Evolutionary conservation across 2,888 invertebrate genomes (phyloP).

Genomic region (Drosophila diplacantha): DNA sequence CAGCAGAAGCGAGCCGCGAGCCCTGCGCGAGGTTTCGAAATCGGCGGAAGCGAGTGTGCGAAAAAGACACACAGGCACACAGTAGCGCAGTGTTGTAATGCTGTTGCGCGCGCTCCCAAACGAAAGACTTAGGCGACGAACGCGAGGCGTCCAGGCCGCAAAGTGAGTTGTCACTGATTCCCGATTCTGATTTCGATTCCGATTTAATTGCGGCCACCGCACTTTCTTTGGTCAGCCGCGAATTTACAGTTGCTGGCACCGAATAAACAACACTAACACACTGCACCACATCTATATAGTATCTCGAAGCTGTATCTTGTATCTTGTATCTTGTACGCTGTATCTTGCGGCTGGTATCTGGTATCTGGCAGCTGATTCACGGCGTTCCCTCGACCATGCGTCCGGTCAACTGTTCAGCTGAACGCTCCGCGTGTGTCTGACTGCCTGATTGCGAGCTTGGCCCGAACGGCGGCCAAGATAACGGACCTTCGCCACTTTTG

Average conservation of each 20-base stretch:
- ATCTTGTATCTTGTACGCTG: background rate
- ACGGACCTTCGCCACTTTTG: slow-evolving; percentile 75
- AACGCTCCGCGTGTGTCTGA: slow-evolving; percentile 75
- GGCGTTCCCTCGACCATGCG: slow-evolving; percentile 46
- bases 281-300: slow-evolving; percentile 29
- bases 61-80: slow-evolving; percentile 5
- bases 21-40: slow-evolving; percentile 37
- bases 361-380: slow-evolving; percentile 6
- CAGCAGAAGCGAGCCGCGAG: slow-evolving; percentile 11
- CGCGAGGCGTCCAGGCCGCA: slow-evolving; percentile 41
- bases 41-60: slow-evolving; percentile 40
- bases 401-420: slow-evolving; percentile 72
- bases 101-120: slow-evolving; percentile 41
- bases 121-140: slow-evolving; percentile 66
- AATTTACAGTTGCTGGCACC: slow-evolving; percentile 47
- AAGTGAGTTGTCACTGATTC: slow-evolving; percentile 21
- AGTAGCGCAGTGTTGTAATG: slow-evolving; percentile 32
- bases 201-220: slow-evolving; percentile 24
- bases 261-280: slow-evolving; percentile 27
- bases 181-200: slow-evolving; percentile 20
- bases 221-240: slow-evolving; percentile 45
- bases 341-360: slow-evolving; percentile 10
- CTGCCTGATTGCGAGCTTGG: slow-evolving; percentile 53
- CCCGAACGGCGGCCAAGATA: slow-evolving; percentile 69
- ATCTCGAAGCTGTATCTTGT: slow-evolving; percentile 14